A percentile compares a stretch with the other conserved stretches of the same genome.
These are phyloP conservation scores for Cyprinus carpio DNA, from an alignment of 2,113 vertebrate species.

Conservation along the genomic window DNA sequence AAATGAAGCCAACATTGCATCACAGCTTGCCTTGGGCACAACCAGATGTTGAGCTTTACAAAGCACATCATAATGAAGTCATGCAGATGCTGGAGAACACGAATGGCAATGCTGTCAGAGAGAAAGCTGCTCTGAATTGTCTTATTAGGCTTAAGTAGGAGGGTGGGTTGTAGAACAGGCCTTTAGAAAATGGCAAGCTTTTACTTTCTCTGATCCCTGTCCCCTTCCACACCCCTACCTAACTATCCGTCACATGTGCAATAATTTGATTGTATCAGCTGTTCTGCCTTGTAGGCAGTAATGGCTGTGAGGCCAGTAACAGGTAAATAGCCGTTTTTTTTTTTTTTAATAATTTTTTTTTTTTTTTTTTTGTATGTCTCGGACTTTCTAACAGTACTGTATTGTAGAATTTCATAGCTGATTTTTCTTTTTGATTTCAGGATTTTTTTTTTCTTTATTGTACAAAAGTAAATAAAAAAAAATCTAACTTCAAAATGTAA, in stretches of 20 bases:
- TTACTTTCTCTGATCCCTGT: neutral
- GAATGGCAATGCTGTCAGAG: neutral
- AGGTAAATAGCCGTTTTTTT: neutral
- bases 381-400: neutral
- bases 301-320: neutral
- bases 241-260: neutral
- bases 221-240: neutral
- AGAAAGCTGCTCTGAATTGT: neutral
- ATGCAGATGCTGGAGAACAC: constrained; percentile 15
- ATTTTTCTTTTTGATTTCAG: neutral
- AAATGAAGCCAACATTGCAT: constrained; percentile 38
- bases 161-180: constrained; percentile 1
- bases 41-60: constrained; percentile 59
- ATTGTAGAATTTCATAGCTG: neutral
- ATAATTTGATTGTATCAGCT: too few species aligned
- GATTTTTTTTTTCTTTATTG: too few species aligned
- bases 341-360: too few species aligned
- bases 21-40: constrained; percentile 54
- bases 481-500: too few species aligned
- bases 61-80: constrained; percentile 49
- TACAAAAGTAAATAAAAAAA: too few species aligned
- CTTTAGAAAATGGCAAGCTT: neutral
- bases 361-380: too few species aligned
- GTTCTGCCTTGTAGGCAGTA: neutral
- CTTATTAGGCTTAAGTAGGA: neutral